Conservation (phyloP, 2,888 invertebrate species). For the Dryomyza anilis region DNA sequence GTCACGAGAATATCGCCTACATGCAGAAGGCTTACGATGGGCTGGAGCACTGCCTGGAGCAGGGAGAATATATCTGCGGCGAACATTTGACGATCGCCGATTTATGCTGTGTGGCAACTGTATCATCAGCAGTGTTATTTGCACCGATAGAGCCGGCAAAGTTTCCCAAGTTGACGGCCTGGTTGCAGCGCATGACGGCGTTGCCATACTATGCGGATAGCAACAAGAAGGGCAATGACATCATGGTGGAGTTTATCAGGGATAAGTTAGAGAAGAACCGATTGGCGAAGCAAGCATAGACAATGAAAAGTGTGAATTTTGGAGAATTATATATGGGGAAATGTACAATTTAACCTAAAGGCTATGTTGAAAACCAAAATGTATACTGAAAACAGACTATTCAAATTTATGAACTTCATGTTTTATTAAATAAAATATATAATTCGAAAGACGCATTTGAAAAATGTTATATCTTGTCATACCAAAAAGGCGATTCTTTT, state of each 20-base stretch:
- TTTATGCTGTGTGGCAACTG: conserved; percentile 60
- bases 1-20: conserved; percentile 57
- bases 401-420: too few species aligned
- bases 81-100: conserved; percentile 62
- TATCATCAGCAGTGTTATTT: conserved; percentile 58
- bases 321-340: too few species aligned
- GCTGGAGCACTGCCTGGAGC: conserved; percentile 55
- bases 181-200: conserved; percentile 58
- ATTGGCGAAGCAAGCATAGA: conserved; percentile 27
- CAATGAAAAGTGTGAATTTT: too few species aligned
- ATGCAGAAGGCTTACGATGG: conserved; percentile 61
- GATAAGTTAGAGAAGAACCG: conserved; percentile 37
- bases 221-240: conserved; percentile 60
- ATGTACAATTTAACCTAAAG: too few species aligned
- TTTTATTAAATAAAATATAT: too few species aligned
- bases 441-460: too few species aligned
- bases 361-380: too few species aligned
- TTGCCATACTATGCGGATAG: conserved; percentile 60
- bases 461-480: too few species aligned
- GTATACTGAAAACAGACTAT: too few species aligned
- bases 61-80: conserved; percentile 49
- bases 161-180: conserved; percentile 59
- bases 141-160: conserved; percentile 60
- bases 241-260: conserved; percentile 41
- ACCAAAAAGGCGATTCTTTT: too few species aligned